A percentile compares a stretch with the other conserved stretches of the same genome.
phyloP scores from a whole-genome alignment of 2,888 invertebrate species.

The Amphipoea oculea region DNA sequence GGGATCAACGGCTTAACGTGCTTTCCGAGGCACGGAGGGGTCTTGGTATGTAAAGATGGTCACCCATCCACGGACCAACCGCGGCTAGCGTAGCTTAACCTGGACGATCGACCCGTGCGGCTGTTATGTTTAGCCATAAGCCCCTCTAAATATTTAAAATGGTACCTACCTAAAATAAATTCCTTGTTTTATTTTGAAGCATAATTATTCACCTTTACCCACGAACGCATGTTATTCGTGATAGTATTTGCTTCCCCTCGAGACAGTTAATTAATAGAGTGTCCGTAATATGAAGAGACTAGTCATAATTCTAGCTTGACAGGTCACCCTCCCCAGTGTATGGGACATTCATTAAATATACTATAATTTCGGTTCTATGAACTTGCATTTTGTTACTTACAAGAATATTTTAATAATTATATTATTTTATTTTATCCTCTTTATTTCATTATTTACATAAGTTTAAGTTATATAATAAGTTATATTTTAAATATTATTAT shows the following conservation, averaged over 20 bases:
- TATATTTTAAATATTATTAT: too few species aligned
- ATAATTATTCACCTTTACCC: constrained; percentile 26
- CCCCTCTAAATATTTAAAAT: neutral
- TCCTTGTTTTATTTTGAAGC: constrained; percentile 16
- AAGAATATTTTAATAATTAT: neutral
- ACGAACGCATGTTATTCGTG: constrained; percentile 49
- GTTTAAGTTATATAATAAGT: too few species aligned
- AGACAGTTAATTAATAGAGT: constrained; percentile 59
- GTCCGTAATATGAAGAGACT: constrained; percentile 40
- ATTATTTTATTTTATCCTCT: too few species aligned
- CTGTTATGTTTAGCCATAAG: too few species aligned
- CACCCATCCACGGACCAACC: too few species aligned
- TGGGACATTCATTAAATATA: constrained; percentile 46
- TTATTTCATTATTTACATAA: too few species aligned
- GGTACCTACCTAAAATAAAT: neutral
- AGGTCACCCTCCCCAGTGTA: constrained; percentile 39
- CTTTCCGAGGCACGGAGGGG: too few species aligned
- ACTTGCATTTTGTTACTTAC: constrained; percentile 32
- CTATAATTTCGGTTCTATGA: constrained; percentile 41
- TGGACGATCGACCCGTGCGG: too few species aligned
- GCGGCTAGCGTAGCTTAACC: too few species aligned
- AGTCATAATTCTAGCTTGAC: constrained; percentile 53
- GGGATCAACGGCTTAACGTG: too few species aligned
- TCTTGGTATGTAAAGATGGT: too few species aligned
- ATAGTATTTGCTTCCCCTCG: constrained; percentile 47